Evolutionary conservation across 2,113 vertebrate genomes (phyloP).

Genomic region (Pomatorhinus ruficollis): DNA sequence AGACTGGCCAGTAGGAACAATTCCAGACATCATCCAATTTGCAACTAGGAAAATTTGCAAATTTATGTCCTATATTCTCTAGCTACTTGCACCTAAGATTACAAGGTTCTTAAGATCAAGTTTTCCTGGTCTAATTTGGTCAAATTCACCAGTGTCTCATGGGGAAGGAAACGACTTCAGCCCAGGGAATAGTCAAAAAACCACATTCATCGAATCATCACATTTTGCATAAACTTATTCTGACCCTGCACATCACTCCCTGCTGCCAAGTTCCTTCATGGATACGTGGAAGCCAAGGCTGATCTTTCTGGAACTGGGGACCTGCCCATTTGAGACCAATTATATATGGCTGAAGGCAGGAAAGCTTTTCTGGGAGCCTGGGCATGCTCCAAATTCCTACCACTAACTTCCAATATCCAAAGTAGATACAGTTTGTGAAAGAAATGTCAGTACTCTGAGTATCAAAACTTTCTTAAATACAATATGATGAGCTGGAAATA

Average conservation of each 20-base stretch:
- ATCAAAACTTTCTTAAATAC: not conserved
- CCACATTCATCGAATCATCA: accelerated
- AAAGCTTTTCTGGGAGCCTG: not conserved
- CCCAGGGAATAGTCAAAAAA: not conserved
- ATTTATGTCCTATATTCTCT: not conserved
- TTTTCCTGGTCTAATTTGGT: not conserved
- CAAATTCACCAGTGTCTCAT: not conserved
- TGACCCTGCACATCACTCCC: not conserved
- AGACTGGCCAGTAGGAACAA: not conserved
- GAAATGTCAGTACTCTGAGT: not conserved
- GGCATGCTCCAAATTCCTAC: not conserved
- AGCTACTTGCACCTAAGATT: not conserved
- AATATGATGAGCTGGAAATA: not conserved
- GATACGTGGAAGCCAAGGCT: not conserved
- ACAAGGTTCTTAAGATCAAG: not conserved
- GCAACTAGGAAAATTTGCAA: not conserved
- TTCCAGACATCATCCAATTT: not conserved
- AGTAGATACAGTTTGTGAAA: not conserved
- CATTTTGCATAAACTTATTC: not conserved
- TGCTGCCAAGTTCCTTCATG: not conserved
- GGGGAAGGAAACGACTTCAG: not conserved
- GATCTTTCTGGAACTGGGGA: not conserved
- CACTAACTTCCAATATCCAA: not conserved
- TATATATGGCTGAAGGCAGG: not conserved
- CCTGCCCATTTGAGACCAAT: not conserved